phyloP scores from a whole-genome alignment of 1,140 invertebrate genomes.

The Euschistus heros region DNA sequence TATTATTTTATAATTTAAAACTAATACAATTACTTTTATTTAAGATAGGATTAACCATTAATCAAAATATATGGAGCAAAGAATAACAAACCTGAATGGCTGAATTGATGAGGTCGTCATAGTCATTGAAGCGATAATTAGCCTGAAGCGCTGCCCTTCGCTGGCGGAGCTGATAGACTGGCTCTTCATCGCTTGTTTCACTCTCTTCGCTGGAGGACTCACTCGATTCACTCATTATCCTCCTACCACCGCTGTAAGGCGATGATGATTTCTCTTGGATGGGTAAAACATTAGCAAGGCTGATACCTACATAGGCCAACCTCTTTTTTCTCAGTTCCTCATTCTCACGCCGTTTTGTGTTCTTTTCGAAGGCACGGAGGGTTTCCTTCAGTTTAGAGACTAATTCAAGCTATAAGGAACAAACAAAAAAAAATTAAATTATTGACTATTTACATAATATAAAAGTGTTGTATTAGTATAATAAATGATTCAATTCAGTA shows the following conservation, averaged over 20 bases:
- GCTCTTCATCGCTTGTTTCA: slow-evolving; percentile 41
- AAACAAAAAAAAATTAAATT: neutral
- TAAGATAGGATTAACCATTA: no score
- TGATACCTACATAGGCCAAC: slow-evolving; percentile 64
- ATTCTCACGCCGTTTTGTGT: slow-evolving; percentile 45
- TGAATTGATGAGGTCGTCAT: slow-evolving; percentile 85
- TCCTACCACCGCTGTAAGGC: neutral
- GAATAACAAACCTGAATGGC: slow-evolving; percentile 58
- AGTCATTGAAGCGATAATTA: slow-evolving; percentile 81
- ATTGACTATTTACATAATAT: no score
- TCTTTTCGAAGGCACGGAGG: slow-evolving; percentile 39
- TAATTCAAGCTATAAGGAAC: slow-evolving; percentile 47
- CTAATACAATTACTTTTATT: no score
- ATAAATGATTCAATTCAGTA: neutral
- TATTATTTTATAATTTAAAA: no score
- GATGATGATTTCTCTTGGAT: slow-evolving; percentile 4
- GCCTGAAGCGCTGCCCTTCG: slow-evolving; percentile 51
- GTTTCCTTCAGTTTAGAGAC: slow-evolving; percentile 47
- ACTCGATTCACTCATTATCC: neutral
- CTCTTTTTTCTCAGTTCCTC: slow-evolving; percentile 59
- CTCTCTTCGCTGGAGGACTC: neutral
- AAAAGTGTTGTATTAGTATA: neutral
- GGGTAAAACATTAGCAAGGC: slow-evolving; percentile 58
- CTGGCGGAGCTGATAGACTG: slow-evolving; percentile 69
- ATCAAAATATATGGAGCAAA: neutral